phyloP scores from a whole-genome alignment of 2,888 invertebrate species.

The Dicyrtomina minuta region DNA sequence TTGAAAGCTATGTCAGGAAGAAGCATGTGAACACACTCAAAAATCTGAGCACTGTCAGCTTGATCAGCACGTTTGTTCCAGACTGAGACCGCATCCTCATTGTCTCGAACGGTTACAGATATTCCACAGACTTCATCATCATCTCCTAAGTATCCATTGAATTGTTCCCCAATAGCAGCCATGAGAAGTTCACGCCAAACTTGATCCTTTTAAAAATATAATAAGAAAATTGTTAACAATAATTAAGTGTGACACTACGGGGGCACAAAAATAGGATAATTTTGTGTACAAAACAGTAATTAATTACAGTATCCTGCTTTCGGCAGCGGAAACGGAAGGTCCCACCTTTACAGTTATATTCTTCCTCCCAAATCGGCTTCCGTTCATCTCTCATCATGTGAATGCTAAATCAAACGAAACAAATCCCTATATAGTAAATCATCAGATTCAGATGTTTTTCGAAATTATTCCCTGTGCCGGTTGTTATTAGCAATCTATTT shows the following conservation, averaged over 20 bases:
- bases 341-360: slow-evolving; percentile 62
- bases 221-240: no score
- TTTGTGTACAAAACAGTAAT: slow-evolving; percentile 48
- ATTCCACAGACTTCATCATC: slow-evolving; percentile 64
- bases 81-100: slow-evolving; percentile 61
- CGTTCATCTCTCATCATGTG: slow-evolving; percentile 64
- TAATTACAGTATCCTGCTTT: slow-evolving; percentile 63
- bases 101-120: slow-evolving; percentile 63
- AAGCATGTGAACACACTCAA: slow-evolving; percentile 61
- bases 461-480: no score
- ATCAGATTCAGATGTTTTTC: background rate
- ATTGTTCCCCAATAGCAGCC: slow-evolving; percentile 66
- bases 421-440: background rate
- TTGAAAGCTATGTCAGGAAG: slow-evolving; percentile 61
- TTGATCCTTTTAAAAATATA: slow-evolving; percentile 56
- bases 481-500: no score
- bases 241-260: no score
- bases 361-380: slow-evolving; percentile 65
- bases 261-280: slow-evolving; percentile 8
- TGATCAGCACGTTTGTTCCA: slow-evolving; percentile 62
- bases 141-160: slow-evolving; percentile 60
- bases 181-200: slow-evolving; percentile 66
- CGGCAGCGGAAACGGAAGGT: slow-evolving; percentile 64
- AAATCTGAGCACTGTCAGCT: slow-evolving; percentile 58
- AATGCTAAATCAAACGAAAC: slow-evolving; percentile 56